phyloP scores from a whole-genome alignment of 2,888 invertebrate genomes.

The Temnothorax unifasciatus region DNA sequence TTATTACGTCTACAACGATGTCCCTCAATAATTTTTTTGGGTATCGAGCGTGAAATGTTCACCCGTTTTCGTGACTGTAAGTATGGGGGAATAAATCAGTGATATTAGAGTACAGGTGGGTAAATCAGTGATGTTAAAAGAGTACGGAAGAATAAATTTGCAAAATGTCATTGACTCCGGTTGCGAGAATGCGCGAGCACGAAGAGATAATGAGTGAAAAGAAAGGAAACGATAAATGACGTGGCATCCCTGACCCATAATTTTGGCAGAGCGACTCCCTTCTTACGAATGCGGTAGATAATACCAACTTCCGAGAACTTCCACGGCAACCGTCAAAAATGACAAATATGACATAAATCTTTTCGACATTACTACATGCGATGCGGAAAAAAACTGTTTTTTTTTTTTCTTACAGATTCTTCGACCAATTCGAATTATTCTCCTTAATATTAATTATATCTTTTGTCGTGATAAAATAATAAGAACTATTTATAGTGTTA shows the following conservation, averaged over 20 bases:
- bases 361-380: not conserved
- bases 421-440: not conserved
- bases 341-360: not conserved
- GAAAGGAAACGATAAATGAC: slow-evolving; percentile 48
- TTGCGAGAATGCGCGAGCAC: slow-evolving; percentile 25
- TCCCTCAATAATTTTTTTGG: slow-evolving; percentile 20
- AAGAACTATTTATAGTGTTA: not conserved
- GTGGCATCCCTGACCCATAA: slow-evolving; percentile 43
- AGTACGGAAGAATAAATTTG: slow-evolving; percentile 9
- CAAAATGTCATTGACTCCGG: slow-evolving; percentile 48
- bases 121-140: slow-evolving; percentile 20
- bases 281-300: slow-evolving; percentile 26
- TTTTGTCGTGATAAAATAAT: not conserved
- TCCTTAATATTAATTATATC: not conserved
- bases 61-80: slow-evolving; percentile 43
- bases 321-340: slow-evolving; percentile 10
- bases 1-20: not conserved
- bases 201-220: slow-evolving; percentile 51
- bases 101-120: slow-evolving; percentile 5
- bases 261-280: slow-evolving; percentile 32
- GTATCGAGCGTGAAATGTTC: slow-evolving; percentile 41
- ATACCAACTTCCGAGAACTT: slow-evolving; percentile 39
- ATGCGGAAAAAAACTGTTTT: not conserved
- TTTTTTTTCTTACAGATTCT: not conserved
- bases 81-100: slow-evolving; percentile 12